Base-by-base conservation (phyloP, 2,113 vertebrate genomes). In the Todiramphus chloris region DNA sequence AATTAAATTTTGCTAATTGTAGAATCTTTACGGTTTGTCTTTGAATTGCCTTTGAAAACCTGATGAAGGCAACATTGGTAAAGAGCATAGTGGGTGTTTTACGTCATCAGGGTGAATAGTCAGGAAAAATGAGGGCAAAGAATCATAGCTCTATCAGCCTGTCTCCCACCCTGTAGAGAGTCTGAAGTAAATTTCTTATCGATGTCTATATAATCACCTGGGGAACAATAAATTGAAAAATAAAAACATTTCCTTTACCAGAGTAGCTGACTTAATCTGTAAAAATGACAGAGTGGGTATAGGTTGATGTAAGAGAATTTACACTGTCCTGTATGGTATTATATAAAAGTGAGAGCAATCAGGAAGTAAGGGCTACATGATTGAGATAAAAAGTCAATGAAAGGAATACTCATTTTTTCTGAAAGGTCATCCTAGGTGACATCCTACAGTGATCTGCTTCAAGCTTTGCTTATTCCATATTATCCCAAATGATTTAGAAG, bases 281-380 rank as follows among this genome's bases (percentile, higher is more conserved):
- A 68, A 73, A 53, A 86, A 64, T 41, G 9, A n/a, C 10, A 20
- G 43, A 13, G 55, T 21, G 13, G 10, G 2, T 35, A 25, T 4
- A 70, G 17, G 25, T 64, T 74, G 64, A 13, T 48, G 11, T 25
- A 18, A 51, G 24, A 12, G 23, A 44, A 62, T 3, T 30, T 27
- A 30, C 43, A 27, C 6, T 1, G 4, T 37, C 1, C 6, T 56
- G 6, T 20, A 19, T 35, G 35, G 17, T 27, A 9, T 8, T 51
- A 7, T 1, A 11, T 30, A 56, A 27, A 78, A 63, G 68, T n/a
- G 24, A 50, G 48, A 87, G 41, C 30, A 43, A 25, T 56, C 27
- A 21, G 28, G 25, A 53, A 78, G 16, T 6, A 28, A 23, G 30
- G 75, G 15, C 55, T 62, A 33, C 16, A 28, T 3, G 55, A 53